Conservation (phyloP, 2,113 vertebrate genomes). For the Ornithorhynchus anatinus region DNA sequence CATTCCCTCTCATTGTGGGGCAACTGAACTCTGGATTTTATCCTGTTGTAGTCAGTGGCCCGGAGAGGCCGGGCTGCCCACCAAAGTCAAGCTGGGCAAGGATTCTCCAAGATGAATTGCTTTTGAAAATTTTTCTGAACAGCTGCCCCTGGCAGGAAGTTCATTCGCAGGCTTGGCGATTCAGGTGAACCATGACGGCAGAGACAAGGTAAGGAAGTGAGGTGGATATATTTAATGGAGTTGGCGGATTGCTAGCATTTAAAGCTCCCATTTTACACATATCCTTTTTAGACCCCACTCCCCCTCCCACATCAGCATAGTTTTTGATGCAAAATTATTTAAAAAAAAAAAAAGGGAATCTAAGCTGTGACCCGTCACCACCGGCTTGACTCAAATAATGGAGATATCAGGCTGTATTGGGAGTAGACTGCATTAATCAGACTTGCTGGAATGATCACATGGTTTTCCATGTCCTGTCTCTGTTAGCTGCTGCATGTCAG, state of each 20-base stretch:
- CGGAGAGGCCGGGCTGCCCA: too few species aligned
- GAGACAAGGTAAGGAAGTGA: constrained; percentile 56
- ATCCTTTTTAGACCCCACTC: too few species aligned
- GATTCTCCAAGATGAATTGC: too few species aligned
- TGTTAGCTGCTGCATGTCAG: constrained; percentile 75
- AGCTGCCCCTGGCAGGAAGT: too few species aligned
- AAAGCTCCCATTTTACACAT: not conserved
- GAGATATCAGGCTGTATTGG: constrained; percentile 72
- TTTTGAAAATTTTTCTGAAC: too few species aligned
- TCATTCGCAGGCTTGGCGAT: too few species aligned
- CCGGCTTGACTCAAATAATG: constrained; percentile 59
- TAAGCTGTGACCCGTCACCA: constrained; percentile 4
- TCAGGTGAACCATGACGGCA: too few species aligned
- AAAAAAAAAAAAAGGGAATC: constrained; percentile 38
- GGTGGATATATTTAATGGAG: constrained; percentile 35
- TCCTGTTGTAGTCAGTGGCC: too few species aligned
- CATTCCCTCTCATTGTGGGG: too few species aligned
- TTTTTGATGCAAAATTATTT: constrained; percentile 9
- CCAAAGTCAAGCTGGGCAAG: too few species aligned
- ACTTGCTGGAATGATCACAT: constrained; percentile 89
- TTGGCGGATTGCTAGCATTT: not conserved
- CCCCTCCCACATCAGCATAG: too few species aligned
- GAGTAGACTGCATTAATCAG: constrained; percentile 81
- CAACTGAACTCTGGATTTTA: too few species aligned
- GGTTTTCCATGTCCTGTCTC: constrained; percentile 75